These are phyloP conservation scores for Drosophila albomicans DNA, from an alignment of 1,140 invertebrate species.

Conservation along the genomic window DNA sequence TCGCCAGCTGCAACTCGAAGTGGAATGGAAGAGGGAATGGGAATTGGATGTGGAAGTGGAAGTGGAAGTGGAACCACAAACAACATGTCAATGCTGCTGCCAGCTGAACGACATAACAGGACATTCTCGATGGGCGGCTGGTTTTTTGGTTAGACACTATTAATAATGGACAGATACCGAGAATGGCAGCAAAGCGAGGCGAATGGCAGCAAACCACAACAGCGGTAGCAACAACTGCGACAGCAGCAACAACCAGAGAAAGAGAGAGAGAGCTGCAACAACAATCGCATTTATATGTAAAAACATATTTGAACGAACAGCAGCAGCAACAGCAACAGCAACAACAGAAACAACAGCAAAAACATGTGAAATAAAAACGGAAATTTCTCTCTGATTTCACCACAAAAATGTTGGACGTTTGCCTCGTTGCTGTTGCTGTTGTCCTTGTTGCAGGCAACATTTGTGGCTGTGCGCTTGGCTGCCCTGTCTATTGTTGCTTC, in stretches of 20 bases:
- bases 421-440: slow-evolving; percentile 38
- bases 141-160: slow-evolving; percentile 72
- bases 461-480: slow-evolving; percentile 68
- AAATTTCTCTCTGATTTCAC: slow-evolving; percentile 81
- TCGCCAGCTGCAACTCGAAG: not conserved
- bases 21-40: not conserved
- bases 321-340: slow-evolving; percentile 26
- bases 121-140: slow-evolving; percentile 45
- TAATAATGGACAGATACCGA: slow-evolving; percentile 72
- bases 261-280: slow-evolving; percentile 22
- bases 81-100: slow-evolving; percentile 46
- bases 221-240: slow-evolving; percentile 57
- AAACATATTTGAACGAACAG: slow-evolving; percentile 71
- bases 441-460: slow-evolving; percentile 67
- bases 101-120: slow-evolving; percentile 54
- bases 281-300: slow-evolving; percentile 55
- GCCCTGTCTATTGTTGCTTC: slow-evolving; percentile 72
- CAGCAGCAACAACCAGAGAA: slow-evolving; percentile 32
- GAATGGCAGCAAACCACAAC: slow-evolving; percentile 53
- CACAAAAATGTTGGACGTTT: slow-evolving; percentile 69
- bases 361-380: slow-evolving; percentile 77
- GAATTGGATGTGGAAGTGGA: not conserved
- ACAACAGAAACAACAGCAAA: not conserved
- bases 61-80: slow-evolving; percentile 27
- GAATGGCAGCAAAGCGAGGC: slow-evolving; percentile 22